phyloP scores from a whole-genome alignment of 2,113 vertebrate species.

The Nanger granti region DNA sequence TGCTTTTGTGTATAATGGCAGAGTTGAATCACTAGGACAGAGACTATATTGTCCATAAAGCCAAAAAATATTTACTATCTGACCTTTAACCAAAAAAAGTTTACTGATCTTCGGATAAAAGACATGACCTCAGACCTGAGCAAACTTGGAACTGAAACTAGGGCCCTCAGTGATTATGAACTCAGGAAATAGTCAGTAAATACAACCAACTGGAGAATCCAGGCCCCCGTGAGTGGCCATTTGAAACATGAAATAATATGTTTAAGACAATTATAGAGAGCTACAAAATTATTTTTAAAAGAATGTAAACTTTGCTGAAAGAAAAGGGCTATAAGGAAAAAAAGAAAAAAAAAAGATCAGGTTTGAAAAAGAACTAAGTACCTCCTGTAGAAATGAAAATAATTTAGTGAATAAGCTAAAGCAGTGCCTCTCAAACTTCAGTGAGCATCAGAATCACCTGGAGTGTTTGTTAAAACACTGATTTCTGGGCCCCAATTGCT shows the following conservation, averaged over 20 bases:
- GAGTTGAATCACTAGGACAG: neutral
- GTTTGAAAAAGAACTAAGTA: neutral
- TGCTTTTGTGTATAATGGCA: neutral
- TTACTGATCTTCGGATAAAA: neutral
- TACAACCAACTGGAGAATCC: neutral
- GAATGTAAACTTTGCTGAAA: neutral
- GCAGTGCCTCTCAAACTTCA: neutral
- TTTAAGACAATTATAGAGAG: slow-evolving; percentile 15
- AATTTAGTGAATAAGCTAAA: neutral
- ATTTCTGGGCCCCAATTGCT: neutral
- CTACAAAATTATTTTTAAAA: neutral
- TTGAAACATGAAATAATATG: slow-evolving; percentile 6
- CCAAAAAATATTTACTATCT: neutral
- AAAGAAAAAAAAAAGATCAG: neutral
- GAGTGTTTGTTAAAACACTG: neutral
- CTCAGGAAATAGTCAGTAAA: neutral
- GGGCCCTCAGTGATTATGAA: neutral
- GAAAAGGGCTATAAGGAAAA: neutral
- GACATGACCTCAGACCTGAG: neutral
- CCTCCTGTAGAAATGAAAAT: neutral
- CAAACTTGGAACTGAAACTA: neutral
- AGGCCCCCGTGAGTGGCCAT: neutral
- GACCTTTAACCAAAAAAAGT: neutral
- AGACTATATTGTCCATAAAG: neutral
- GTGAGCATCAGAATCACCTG: neutral